Conservation (phyloP, 2,888 invertebrate genomes). For the Drosophila tripunctata region DNA sequence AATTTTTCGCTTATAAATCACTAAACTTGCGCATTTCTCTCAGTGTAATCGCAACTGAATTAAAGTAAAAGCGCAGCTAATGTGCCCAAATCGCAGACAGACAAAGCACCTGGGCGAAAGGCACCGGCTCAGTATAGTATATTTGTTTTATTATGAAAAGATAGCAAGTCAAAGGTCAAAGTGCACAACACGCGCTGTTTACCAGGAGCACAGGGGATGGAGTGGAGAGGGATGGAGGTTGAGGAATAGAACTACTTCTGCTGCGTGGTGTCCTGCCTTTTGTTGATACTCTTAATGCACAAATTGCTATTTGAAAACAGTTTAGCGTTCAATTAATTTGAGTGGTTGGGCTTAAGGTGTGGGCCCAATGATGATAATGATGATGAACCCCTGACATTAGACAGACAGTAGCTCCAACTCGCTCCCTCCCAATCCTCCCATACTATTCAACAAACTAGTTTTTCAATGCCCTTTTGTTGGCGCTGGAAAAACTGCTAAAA, state of each 20-base stretch:
- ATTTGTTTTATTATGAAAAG: slow-evolving; percentile 1
- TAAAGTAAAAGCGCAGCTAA: slow-evolving; percentile 52
- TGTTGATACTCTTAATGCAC: slow-evolving; percentile 64
- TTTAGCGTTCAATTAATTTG: slow-evolving; percentile 74
- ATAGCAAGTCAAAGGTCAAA: slow-evolving; percentile 57
- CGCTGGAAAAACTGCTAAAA: slow-evolving; percentile 17
- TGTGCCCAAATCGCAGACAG: slow-evolving; percentile 35
- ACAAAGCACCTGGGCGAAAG: slow-evolving; percentile 1
- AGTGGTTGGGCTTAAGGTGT: slow-evolving; percentile 59
- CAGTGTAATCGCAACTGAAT: slow-evolving; percentile 29
- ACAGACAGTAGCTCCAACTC: not conserved
- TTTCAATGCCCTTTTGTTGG: slow-evolving; percentile 21
- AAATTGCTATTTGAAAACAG: slow-evolving; percentile 67
- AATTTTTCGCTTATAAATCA: too few relatives aligned
- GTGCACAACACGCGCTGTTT: slow-evolving; percentile 46
- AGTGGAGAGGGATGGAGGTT: not conserved
- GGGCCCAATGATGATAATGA: slow-evolving; percentile 12
- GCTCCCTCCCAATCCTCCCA: not conserved
- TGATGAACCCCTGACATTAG: slow-evolving; percentile 20
- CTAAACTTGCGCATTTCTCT: slow-evolving; percentile 6
- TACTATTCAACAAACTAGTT: slow-evolving; percentile 2
- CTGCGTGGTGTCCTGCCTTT: slow-evolving; percentile 24
- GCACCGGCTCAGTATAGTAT: not conserved
- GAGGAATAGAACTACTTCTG: not conserved
- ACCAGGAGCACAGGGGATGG: not conserved